Conservation (phyloP, 2,113 vertebrate species). For the Pteruthius melanotis region DNA sequence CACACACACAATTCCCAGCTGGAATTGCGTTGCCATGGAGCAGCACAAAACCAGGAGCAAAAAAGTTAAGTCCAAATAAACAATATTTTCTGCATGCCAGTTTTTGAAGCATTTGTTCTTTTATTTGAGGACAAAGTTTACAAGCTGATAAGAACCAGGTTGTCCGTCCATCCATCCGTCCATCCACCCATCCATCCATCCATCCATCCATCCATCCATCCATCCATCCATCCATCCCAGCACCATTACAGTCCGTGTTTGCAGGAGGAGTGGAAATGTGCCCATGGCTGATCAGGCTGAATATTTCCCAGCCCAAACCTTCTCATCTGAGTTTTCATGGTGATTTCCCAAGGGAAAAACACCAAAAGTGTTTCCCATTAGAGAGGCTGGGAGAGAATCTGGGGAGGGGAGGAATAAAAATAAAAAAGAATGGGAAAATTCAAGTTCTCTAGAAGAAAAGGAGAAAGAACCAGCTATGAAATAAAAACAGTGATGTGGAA, state of each 20-base stretch:
- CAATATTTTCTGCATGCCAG: background rate
- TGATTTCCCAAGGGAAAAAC: background rate
- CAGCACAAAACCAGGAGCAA: background rate
- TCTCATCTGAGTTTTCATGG: background rate
- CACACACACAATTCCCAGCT: background rate
- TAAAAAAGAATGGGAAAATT: background rate
- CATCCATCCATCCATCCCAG: background rate
- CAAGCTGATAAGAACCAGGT: background rate
- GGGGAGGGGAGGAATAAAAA: background rate
- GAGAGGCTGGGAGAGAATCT: background rate
- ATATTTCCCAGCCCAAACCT: background rate
- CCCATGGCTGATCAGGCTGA: background rate
- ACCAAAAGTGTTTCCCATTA: background rate
- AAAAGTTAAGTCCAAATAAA: background rate
- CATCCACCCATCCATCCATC: background rate
- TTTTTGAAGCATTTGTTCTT: background rate
- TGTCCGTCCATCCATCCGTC: background rate
- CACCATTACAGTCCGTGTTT: background rate
- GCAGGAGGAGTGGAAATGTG: background rate
- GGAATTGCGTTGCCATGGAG: background rate
- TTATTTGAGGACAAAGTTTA: conserved; percentile 27
- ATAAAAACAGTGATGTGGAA: background rate
- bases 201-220: background rate
- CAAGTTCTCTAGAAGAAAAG: background rate
- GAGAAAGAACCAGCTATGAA: background rate